phyloP scores from a whole-genome alignment of 1,140 invertebrate genomes.

The Anthonomus grandis region DNA sequence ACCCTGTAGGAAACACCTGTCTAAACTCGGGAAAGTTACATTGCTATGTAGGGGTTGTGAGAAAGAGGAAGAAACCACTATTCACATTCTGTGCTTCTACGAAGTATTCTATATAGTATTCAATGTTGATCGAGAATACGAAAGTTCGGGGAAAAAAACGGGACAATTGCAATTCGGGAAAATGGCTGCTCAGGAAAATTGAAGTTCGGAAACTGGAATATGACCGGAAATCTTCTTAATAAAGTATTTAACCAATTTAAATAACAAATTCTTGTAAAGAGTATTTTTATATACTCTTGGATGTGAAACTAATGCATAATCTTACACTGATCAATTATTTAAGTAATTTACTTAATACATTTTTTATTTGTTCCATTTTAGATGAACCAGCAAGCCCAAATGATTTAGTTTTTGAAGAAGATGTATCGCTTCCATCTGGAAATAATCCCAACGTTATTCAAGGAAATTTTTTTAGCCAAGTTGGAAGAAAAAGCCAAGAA shows the following conservation, averaged over 20 bases:
- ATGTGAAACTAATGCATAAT: background rate
- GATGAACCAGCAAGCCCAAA: background rate
- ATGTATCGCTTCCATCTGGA: background rate
- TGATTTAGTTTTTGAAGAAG: conserved; percentile 4
- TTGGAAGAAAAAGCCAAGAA: conserved; percentile 29
- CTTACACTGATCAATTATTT: background rate
- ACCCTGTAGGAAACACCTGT: too few species aligned
- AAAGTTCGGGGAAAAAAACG: too few species aligned
- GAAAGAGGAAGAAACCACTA: too few species aligned
- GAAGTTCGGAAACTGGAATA: too few species aligned
- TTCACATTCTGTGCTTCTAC: too few species aligned
- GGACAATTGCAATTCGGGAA: too few species aligned
- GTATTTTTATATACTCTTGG: background rate
- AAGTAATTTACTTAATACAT: background rate
- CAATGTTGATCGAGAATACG: too few species aligned
- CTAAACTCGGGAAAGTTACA: too few species aligned
- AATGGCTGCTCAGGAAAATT: too few species aligned
- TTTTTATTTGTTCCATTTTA: background rate
- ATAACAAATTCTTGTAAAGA: background rate
- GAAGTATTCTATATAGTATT: too few species aligned
- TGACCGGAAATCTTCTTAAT: background rate
- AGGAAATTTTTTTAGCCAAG: background rate
- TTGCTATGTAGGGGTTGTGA: too few species aligned
- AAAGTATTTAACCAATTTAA: background rate
- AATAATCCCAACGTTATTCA: background rate